Percentiles rank a stretch among this genome's conserved stretches.
phyloP scores from a whole-genome alignment of 2,113 vertebrate genomes.

The Chionomys nivalis region DNA sequence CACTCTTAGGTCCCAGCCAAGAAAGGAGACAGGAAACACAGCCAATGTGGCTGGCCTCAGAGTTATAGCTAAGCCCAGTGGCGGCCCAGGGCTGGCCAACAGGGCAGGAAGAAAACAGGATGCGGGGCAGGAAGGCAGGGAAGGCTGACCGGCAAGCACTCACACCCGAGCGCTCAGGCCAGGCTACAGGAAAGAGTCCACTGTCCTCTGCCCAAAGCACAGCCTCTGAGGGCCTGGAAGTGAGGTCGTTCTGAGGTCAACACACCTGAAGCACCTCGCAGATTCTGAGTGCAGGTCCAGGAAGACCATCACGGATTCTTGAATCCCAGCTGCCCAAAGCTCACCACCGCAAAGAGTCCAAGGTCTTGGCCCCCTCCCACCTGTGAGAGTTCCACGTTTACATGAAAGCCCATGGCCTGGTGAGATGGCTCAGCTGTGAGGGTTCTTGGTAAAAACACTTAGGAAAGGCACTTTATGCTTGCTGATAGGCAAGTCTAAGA shows the following conservation, averaged over 20 bases:
- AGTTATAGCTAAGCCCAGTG: background rate
- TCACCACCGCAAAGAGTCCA: background rate
- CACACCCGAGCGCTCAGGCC: background rate
- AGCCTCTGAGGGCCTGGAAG: background rate
- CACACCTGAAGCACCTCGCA: background rate
- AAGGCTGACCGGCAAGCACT: background rate
- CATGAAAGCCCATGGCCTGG: background rate
- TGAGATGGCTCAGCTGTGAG: background rate
- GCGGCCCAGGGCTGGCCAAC: background rate
- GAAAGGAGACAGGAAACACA: constrained; percentile 38
- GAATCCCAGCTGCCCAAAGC: background rate
- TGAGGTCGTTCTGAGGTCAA: background rate
- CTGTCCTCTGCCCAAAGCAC: background rate
- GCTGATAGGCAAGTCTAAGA: background rate
- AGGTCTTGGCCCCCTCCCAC: background rate
- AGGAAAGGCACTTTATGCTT: background rate
- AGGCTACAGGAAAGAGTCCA: constrained; percentile 73
- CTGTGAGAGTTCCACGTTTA: background rate
- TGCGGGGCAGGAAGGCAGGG: constrained; percentile 75
- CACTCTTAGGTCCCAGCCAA: background rate
- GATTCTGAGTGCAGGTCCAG: background rate
- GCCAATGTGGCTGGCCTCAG: background rate
- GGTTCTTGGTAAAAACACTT: background rate
- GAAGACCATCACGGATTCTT: background rate
- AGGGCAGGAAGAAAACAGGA: constrained; percentile 82